A percentile compares a stretch with the other conserved stretches of the same genome.
Conservation (phyloP, 1,140 invertebrate genomes). For the Colletes latitarsis region DNA sequence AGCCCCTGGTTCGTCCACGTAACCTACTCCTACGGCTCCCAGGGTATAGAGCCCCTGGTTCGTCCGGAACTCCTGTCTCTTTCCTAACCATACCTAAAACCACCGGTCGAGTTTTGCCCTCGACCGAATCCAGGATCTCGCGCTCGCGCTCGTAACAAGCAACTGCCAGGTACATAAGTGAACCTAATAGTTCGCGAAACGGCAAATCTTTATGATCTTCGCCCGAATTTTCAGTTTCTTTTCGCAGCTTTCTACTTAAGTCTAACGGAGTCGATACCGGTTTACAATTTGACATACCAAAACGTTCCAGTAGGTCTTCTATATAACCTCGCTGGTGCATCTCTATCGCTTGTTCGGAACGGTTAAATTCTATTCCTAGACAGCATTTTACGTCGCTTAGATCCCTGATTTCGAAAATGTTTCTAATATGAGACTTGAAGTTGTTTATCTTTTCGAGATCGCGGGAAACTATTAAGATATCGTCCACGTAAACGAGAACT, state of each 20-base stretch:
- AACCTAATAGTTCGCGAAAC: neutral
- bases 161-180: neutral
- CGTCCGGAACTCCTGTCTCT: too few species aligned
- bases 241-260: neutral
- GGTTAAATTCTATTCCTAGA: constrained; percentile 4
- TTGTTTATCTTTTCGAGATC: neutral
- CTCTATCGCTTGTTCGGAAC: neutral
- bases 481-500: constrained; percentile 9
- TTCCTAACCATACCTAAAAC: too few species aligned
- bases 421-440: neutral
- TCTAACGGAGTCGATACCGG: neutral
- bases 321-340: neutral
- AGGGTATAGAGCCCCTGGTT: too few species aligned
- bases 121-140: too few species aligned
- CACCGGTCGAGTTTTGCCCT: too few species aligned
- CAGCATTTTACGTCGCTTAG: neutral
- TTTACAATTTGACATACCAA: neutral
- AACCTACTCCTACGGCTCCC: too few species aligned
- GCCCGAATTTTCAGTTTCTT: neutral
- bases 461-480: neutral
- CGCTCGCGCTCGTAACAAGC: too few species aligned
- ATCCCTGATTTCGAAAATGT: constrained; percentile 7
- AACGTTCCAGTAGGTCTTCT: neutral
- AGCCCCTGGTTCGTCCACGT: too few species aligned
- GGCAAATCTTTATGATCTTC: neutral